These are phyloP conservation scores for Aplochiton taeniatus DNA, from an alignment of 2,797 vertebrate genomes.

Conservation along the genomic window DNA sequence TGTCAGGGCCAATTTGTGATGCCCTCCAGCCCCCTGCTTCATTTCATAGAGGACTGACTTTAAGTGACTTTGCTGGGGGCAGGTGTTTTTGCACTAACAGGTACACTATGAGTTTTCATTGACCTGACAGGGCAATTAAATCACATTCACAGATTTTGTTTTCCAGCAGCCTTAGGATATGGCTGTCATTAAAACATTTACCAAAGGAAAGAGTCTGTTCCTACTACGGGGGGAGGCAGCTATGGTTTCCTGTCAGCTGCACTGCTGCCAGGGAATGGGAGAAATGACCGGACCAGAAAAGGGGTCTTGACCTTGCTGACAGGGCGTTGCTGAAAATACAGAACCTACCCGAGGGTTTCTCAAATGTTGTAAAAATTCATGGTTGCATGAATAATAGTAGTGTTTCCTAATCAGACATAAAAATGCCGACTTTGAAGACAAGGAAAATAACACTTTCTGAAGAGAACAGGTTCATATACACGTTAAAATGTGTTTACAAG, in stretches of 20 bases:
- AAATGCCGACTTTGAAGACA: background rate
- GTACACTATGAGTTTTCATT: conserved; percentile 50
- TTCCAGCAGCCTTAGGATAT: conserved; percentile 31
- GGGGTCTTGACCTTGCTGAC: conserved; percentile 66
- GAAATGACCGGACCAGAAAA: conserved; percentile 60
- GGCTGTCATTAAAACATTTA: conserved; percentile 67
- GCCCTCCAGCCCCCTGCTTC: conserved; percentile 30
- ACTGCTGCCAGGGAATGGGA: conserved; percentile 52
- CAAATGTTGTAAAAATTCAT: conserved; percentile 5
- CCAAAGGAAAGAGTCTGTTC: conserved; percentile 45
- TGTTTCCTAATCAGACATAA: too few species aligned
- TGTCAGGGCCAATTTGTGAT: conserved; percentile 60
- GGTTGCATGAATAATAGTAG: conserved; percentile 27
- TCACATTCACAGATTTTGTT: conserved; percentile 48
- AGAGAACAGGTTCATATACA: too few species aligned
- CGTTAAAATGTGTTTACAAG: too few species aligned
- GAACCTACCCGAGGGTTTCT: background rate
- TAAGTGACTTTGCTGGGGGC: conserved; percentile 59
- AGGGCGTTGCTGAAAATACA: conserved; percentile 62
- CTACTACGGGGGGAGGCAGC: conserved; percentile 15
- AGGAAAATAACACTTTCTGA: too few species aligned
- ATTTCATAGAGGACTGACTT: conserved; percentile 36
- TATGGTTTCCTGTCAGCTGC: conserved; percentile 25
- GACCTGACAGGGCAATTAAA: conserved; percentile 69
- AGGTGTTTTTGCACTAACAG: conserved; percentile 56